Base-by-base conservation (phyloP, 2,113 vertebrate genomes). In the Mobula birostris region DNA sequence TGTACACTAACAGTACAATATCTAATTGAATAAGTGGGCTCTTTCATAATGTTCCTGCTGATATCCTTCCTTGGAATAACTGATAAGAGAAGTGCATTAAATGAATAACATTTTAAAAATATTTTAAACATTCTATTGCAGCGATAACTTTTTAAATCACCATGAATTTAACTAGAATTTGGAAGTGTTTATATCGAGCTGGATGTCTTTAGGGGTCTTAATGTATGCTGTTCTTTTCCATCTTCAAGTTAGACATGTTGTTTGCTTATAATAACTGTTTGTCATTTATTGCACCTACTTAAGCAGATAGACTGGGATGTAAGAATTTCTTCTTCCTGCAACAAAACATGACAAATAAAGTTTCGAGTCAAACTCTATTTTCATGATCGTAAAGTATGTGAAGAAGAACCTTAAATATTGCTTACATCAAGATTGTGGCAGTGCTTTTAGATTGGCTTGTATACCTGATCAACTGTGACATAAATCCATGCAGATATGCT, bases 291-390 rank as follows among this genome's bases (percentile, higher is more conserved):
- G 68, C 36, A 48, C 32, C 88, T 21, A 74, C 12, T 74, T 27
- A 56, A 27, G 91, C 91, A 70, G 90, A 93, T 48, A 74, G 70
- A 93, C 36, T 93, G 91, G 40, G 91, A 93, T 94, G 48, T 66
- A 19, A 5, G 76, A 36, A 94, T 61, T 95, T 94, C 56, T 2
- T 94, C 95, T 94, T 85, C 17, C 95, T 95, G 77, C 7, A 24
- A 70, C 77, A 66, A 94, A 94, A 15, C 19, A 56, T 95, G 87
- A 94, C 94, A 96, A 94, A 9, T 94, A 96, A 95, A 94, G 2
- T 9, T 95, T 95, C 78, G 63, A 21, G 85, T 7, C 82, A 87
- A 95, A 94, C 94, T 95, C 95, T 95, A 40, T 94, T 95, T 95
- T 95, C 58, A 48, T 94, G 12, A 80, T 94, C 95, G 19, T n/a